Base-by-base conservation (phyloP, 2,888 invertebrate species). In the Troilus luridus region DNA sequence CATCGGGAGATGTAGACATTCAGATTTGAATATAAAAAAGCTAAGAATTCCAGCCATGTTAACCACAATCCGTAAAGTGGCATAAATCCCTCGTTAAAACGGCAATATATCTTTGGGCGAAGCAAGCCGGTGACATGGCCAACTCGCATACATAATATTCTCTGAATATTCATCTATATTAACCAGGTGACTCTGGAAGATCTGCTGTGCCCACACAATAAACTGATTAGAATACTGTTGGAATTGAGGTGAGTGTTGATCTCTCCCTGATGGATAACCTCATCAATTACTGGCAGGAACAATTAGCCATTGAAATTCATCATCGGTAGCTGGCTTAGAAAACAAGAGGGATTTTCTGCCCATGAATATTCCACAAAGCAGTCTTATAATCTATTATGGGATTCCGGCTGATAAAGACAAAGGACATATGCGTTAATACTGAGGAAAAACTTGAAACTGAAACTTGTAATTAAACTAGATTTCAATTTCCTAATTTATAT, bases 71-170 rank as follows among this genome's bases (percentile, higher is more conserved):
- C 72, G 72, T 41, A 77, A 77, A 85, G 56, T 85, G 56, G 56
- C 85, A 85, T 85, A 85, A 85, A 85, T 85, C 56, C 85, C 56
- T n/a, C 85, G 85, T 85, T 85, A 85, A 85, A 85, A 56, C 85
- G 56, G 85, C 56, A 58, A 85, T 85, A 85, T 56, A 85, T 85
- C 85, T 85, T 21, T 5, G 11, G 85, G 0, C n/a, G n/a, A 54
- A 12, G 56, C n/a, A 21, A 56, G n/a, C 56, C 85, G 85, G 56
- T 58, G 85, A 85, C 85, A 58, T n/a, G 85, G 27, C 85, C 9
- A 85, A 85, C 85, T 58, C 85, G 85, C 85, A 85, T 85, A 85
- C 85, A 85, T 58, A 56, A 85, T 85, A 58, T n/a, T 54, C 85
- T 12, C 56, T 85, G 85, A 85, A 85, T 85, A 85, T 85, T 85